A percentile compares a stretch with the other conserved stretches of the same genome.
Conservation (phyloP, 92 coral and sea anemone genomes). For the Palythoa heliodiscus region DNA sequence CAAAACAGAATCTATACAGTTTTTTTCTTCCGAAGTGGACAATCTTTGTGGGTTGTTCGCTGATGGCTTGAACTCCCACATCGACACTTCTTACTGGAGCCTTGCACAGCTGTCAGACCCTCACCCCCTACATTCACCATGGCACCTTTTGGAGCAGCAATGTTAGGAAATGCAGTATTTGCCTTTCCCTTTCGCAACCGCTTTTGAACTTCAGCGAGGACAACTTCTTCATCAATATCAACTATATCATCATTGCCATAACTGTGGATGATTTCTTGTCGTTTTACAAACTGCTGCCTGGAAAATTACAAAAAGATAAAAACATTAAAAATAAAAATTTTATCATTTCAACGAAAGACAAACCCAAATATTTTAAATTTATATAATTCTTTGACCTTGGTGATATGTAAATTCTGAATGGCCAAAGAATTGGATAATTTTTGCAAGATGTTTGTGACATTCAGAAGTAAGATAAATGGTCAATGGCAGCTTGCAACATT, state of each 20-base stretch:
- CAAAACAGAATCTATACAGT: background rate
- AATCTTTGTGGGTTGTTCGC: constrained; percentile 23
- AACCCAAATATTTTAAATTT: background rate
- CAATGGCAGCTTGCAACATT: background rate
- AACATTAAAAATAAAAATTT: background rate
- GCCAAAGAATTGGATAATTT: background rate
- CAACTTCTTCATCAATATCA: constrained; percentile 11
- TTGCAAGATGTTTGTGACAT: background rate
- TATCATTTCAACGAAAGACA: background rate
- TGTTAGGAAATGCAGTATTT: constrained; percentile 17
- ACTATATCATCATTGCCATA: constrained; percentile 4
- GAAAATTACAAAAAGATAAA: background rate
- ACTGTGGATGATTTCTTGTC: constrained; percentile 10
- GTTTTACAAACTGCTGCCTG: constrained; percentile 16
- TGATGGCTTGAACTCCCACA: constrained; percentile 6
- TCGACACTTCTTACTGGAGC: constrained; percentile 10
- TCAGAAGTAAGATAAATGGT: background rate
- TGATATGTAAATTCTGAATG: background rate
- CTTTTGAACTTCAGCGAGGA: constrained; percentile 11
- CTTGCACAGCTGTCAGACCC: constrained; percentile 9
- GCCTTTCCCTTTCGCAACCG: constrained; percentile 20
- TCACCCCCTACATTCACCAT: constrained; percentile 22
- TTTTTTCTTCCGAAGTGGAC: background rate
- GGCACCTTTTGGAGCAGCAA: constrained; percentile 6
- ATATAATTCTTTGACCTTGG: constrained; percentile 5